Conservation (phyloP, 2,888 invertebrate genomes). For the Tachina grossa region DNA sequence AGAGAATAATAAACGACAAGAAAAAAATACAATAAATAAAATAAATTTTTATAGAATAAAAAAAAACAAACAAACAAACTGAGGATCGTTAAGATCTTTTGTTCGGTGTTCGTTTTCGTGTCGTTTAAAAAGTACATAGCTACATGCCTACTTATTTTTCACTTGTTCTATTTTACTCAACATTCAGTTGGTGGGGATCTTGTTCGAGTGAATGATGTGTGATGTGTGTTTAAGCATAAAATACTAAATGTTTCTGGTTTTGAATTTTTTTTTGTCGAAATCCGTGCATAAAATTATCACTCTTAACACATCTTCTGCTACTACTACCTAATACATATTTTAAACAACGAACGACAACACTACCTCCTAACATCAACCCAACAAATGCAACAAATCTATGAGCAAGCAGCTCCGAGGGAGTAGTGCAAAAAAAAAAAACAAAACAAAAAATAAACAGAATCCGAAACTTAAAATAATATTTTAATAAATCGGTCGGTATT, state of each 20-base stretch:
- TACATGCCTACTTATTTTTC: not conserved
- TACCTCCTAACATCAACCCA: not conserved
- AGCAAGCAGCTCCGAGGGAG: not conserved
- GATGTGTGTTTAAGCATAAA: slow-evolving; percentile 21
- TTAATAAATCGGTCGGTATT: slow-evolving; percentile 46
- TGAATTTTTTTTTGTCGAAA: slow-evolving; percentile 34
- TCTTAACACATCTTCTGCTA: not conserved
- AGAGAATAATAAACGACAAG: slow-evolving; percentile 8
- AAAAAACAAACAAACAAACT: slow-evolving; percentile 5
- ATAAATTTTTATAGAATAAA: not conserved
- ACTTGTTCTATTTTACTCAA: slow-evolving; percentile 34
- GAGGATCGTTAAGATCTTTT: slow-evolving; percentile 24
- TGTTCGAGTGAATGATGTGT: slow-evolving; percentile 19
- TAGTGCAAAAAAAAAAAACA: slow-evolving; percentile 26
- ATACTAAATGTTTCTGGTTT: not conserved
- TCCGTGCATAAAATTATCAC: slow-evolving; percentile 18
- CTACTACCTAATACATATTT: not conserved
- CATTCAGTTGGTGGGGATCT: slow-evolving; percentile 43
- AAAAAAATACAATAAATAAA: not conserved
- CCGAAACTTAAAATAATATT: slow-evolving; percentile 4
- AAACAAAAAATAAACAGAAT: slow-evolving; percentile 15
- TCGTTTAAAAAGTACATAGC: slow-evolving; percentile 1
- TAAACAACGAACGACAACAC: not conserved
- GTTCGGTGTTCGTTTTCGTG: slow-evolving; percentile 4
- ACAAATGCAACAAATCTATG: slow-evolving; percentile 15